Evolutionary conservation across 1,140 invertebrate genomes (phyloP).

Genomic region (Orius insidiosus): DNA sequence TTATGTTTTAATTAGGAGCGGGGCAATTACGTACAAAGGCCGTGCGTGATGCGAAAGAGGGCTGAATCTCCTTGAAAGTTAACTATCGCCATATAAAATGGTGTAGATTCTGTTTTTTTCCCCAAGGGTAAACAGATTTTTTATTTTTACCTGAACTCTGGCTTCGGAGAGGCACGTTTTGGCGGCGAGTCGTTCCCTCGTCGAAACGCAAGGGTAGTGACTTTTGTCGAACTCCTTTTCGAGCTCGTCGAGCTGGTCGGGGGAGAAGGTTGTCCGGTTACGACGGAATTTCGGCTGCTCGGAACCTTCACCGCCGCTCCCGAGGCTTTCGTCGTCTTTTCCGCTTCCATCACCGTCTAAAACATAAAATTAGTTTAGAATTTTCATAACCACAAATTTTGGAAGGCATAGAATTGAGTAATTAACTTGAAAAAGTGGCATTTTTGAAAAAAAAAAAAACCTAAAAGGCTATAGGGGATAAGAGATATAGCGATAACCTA

Average conservation of each 20-base stretch:
- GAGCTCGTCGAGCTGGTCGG: constrained; percentile 81
- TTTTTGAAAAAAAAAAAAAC: no score
- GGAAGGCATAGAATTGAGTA: no score
- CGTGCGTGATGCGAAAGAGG: no score
- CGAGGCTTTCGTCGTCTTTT: constrained; percentile 21
- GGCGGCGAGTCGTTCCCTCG: constrained; percentile 72
- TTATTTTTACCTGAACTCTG: constrained; percentile 68
- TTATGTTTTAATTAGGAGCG: no score
- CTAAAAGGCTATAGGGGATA: no score
- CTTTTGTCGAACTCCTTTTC: constrained; percentile 93
- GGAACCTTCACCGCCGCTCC: constrained; percentile 42
- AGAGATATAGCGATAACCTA: no score
- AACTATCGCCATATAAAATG: no score
- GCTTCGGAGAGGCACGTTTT: constrained; percentile 90
- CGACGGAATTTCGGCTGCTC: constrained; percentile 80
- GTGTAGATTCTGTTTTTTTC: no score
- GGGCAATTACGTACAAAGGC: no score
- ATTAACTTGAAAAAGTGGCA: no score
- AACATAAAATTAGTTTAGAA: constrained; percentile 3
- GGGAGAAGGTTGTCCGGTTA: constrained; percentile 85
- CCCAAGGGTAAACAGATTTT: neutral
- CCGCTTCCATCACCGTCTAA: constrained; percentile 45
- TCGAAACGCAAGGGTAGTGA: constrained; percentile 90
- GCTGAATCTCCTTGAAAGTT: no score
- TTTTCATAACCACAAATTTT: no score